Conservation (phyloP, 2,113 vertebrate species). For the Sphyrna mokarran region DNA sequence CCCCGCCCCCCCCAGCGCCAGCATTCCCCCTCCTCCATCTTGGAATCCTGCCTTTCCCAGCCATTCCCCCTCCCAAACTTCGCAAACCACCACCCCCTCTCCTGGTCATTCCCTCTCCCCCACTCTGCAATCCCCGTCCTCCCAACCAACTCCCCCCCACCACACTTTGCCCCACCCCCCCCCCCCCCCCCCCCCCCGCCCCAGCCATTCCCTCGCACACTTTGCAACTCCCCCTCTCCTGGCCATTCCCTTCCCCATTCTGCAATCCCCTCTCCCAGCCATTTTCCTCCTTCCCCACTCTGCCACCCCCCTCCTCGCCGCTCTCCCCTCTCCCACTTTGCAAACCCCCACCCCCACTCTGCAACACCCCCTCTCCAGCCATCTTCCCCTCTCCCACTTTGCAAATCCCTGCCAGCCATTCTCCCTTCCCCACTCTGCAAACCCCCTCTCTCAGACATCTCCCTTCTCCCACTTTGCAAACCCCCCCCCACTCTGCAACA, state of each 20-base stretch:
- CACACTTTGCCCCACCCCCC: no score
- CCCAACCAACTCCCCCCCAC: no score
- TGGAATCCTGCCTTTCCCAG: background rate
- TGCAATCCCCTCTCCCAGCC: background rate
- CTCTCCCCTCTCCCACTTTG: background rate
- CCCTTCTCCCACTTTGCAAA: background rate
- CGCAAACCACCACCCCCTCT: no score
- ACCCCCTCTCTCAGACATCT: background rate
- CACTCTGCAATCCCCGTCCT: no score
- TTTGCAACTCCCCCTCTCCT: background rate
- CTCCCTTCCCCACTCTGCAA: background rate
- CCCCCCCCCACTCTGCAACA: no score
- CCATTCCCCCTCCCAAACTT: no score
- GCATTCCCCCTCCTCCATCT: background rate
- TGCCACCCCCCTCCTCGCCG: background rate
- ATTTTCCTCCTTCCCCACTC: no score
- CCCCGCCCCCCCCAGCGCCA: background rate
- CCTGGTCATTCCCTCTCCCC: no score
- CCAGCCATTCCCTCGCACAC: background rate
- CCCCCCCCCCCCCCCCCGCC: background rate
- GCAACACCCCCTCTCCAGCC: background rate
- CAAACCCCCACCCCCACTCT: background rate
- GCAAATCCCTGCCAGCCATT: background rate
- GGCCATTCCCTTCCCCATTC: background rate
- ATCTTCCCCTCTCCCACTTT: no score